Conservation (phyloP, 64 coral and sea anemone genomes). For the Acropora yongei region DNA sequence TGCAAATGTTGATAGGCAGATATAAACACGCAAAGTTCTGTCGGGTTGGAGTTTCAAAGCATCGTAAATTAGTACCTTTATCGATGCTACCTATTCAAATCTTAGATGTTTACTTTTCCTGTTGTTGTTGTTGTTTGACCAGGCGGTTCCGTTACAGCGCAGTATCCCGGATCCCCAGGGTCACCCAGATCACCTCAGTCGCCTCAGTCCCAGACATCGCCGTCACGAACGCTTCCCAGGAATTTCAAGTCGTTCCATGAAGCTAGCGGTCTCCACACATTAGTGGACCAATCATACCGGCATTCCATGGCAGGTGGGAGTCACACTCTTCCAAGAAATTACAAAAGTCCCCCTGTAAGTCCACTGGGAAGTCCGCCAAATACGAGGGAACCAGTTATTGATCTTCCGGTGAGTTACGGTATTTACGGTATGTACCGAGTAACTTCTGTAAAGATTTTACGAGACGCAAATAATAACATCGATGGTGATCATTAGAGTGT, state of each 20-base stretch:
- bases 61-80: too few species aligned
- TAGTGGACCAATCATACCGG: constrained; percentile 60
- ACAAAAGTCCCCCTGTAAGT: constrained; percentile 86
- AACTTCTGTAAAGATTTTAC: too few species aligned
- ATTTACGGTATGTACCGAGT: too few species aligned
- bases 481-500: too few species aligned
- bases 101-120: background rate
- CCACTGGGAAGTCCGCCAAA: constrained; percentile 59
- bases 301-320: constrained; percentile 78
- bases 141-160: background rate
- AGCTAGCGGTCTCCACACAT: constrained; percentile 65
- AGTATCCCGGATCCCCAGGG: background rate
- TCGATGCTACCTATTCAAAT: too few species aligned
- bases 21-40: too few species aligned
- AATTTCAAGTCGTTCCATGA: constrained; percentile 89
- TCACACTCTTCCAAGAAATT: constrained; percentile 85
- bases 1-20: too few species aligned
- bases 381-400: constrained; percentile 35
- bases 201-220: constrained; percentile 50
- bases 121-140: background rate
- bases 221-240: constrained; percentile 73
- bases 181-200: constrained; percentile 50
- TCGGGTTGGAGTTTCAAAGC: too few species aligned
- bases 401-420: constrained; percentile 66
- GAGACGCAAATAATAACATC: too few species aligned